Conservation (phyloP, 2,113 vertebrate genomes). For the Chitala chitala region DNA sequence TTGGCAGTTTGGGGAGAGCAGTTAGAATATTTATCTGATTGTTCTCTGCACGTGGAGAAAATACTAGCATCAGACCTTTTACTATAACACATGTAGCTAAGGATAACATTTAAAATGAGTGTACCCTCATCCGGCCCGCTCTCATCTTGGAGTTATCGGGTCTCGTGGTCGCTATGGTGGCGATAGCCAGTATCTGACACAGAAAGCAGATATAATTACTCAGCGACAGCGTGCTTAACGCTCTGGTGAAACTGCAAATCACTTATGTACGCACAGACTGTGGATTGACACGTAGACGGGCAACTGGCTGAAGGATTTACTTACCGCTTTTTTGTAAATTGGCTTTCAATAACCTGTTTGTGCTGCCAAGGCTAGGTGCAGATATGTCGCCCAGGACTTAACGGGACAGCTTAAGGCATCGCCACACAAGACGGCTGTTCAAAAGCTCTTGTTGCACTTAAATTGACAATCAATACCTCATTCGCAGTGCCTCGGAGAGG, state of each 20-base stretch:
- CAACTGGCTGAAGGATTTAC: not conserved
- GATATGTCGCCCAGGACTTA: not conserved
- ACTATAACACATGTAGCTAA: not conserved
- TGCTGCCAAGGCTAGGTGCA: not conserved
- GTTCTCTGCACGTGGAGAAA: not conserved
- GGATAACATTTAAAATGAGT: not conserved
- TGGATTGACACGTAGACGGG: not conserved
- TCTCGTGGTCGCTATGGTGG: not conserved
- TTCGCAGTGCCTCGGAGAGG: not conserved
- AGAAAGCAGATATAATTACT: not conserved
- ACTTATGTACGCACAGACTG: not conserved
- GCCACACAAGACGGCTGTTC: not conserved
- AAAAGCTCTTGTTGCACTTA: not conserved
- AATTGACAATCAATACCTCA: constrained; percentile 21
- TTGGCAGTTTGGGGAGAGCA: not conserved
- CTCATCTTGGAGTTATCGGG: not conserved
- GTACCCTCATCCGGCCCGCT: no score
- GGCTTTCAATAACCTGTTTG: not conserved
- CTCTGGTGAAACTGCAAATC: not conserved
- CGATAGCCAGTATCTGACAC: not conserved
- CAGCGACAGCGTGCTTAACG: not conserved
- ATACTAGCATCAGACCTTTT: not conserved
- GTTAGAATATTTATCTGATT: constrained; percentile 8
- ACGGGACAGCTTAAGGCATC: not conserved
- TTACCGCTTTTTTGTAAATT: not conserved